Conservation (phyloP, 2,888 invertebrate species). For the Hipparchia semele region DNA sequence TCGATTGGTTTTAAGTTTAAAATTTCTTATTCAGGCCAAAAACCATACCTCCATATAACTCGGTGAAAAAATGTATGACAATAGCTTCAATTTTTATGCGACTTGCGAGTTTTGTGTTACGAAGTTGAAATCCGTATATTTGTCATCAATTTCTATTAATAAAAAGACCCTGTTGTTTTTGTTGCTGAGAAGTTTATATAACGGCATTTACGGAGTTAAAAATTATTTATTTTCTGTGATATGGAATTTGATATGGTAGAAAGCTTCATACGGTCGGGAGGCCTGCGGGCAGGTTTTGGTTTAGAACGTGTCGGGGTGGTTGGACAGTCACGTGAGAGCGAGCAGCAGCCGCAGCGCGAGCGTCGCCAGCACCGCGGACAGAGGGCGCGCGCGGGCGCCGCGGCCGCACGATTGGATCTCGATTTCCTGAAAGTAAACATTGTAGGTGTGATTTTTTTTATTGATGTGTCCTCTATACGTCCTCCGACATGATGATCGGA, state of each 20-base stretch:
- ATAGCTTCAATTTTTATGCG: too few species aligned
- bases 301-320: constrained; percentile 38
- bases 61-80: too few species aligned
- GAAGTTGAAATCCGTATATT: too few species aligned
- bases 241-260: constrained; percentile 45
- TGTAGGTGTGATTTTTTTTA: background rate
- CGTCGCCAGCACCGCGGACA: constrained; percentile 52
- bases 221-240: constrained; percentile 40
- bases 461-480: too few species aligned
- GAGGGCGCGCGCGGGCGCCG: constrained; percentile 56
- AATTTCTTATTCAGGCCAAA: too few species aligned
- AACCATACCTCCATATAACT: too few species aligned
- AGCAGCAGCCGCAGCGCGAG: constrained; percentile 53
- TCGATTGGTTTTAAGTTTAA: too few species aligned
- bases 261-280: constrained; percentile 42
- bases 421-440: constrained; percentile 78
- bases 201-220: constrained; percentile 31
- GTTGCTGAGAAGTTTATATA: background rate
- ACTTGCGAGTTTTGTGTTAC: too few species aligned
- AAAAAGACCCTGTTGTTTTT: too few species aligned
- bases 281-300: constrained; percentile 37
- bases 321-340: constrained; percentile 66
- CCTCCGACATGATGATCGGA: too few species aligned
- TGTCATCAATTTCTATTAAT: too few species aligned
- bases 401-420: constrained; percentile 86